A percentile compares a stretch with the other conserved stretches of the same genome.
phyloP scores from a whole-genome alignment of 2,888 invertebrate genomes.

The Erebia palarica region DNA sequence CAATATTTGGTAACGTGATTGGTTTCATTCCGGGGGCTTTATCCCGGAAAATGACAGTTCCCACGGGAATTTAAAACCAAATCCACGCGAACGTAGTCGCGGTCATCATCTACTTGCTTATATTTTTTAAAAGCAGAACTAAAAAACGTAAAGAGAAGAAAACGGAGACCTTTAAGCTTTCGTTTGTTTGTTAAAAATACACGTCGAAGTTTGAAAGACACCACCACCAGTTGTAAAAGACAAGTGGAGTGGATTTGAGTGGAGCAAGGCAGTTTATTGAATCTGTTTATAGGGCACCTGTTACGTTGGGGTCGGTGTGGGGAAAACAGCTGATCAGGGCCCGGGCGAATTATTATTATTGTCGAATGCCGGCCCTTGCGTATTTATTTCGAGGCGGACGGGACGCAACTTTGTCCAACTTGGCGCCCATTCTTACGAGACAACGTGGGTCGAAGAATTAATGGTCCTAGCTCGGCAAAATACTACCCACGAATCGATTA shows the following conservation, averaged over 20 bases:
- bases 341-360: conserved; percentile 73
- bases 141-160: background rate
- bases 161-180: background rate
- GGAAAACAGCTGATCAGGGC: conserved; percentile 78
- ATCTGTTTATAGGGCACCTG: conserved; percentile 83
- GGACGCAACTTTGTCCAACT: conserved; percentile 59
- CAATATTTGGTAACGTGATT: too few relatives aligned
- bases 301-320: conserved; percentile 78
- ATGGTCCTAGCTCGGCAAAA: conserved; percentile 7
- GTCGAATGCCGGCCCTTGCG: conserved; percentile 73
- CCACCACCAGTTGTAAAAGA: too few relatives aligned
- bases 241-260: conserved; percentile 50
- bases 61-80: too few relatives aligned
- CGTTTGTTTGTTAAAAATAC: conserved; percentile 56
- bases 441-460: conserved; percentile 22
- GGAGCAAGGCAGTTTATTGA: conserved; percentile 77
- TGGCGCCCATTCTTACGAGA: conserved; percentile 13
- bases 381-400: conserved; percentile 68
- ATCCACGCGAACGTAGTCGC: too few relatives aligned
- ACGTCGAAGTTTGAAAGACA: conserved; percentile 75
- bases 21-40: too few relatives aligned
- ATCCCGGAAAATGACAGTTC: too few relatives aligned
- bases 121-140: too few relatives aligned
- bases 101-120: too few relatives aligned
- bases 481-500: background rate